These are phyloP conservation scores for Patella depressa DNA, from an alignment of 2,888 invertebrate species.

Conservation along the genomic window DNA sequence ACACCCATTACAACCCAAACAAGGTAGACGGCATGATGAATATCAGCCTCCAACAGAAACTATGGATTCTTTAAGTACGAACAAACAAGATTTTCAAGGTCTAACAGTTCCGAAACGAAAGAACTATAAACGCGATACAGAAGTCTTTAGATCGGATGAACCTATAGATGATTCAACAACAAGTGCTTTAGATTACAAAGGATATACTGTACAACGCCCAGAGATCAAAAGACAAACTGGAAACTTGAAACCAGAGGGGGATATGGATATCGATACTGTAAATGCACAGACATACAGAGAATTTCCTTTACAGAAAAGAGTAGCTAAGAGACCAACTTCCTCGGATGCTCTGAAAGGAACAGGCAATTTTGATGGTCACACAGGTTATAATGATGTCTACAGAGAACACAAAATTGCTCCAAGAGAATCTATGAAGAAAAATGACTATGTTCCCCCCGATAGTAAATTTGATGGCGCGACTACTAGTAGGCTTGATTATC, in stretches of 20 bases:
- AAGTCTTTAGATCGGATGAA: constrained; percentile 63
- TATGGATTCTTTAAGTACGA: constrained; percentile 66
- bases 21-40: constrained; percentile 32
- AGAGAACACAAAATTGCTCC: constrained; percentile 30
- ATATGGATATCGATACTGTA: constrained; percentile 66
- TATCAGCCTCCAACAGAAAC: constrained; percentile 60
- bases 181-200: constrained; percentile 62
- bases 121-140: constrained; percentile 66
- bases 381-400: constrained; percentile 22
- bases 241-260: constrained; percentile 64
- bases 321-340: constrained; percentile 10
- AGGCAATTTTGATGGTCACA: constrained; percentile 24
- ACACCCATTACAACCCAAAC: no score
- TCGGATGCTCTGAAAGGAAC: constrained; percentile 15
- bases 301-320: constrained; percentile 47
- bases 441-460: constrained; percentile 40
- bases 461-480: constrained; percentile 55
- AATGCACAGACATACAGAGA: constrained; percentile 58
- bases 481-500: constrained; percentile 55
- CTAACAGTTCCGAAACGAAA: constrained; percentile 46
- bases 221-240: constrained; percentile 55
- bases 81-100: constrained; percentile 61
- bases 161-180: constrained; percentile 70
- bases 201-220: constrained; percentile 59
- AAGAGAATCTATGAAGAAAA: constrained; percentile 16